Percentiles rank a stretch among this genome's conserved stretches.
Evolutionary conservation across 2,888 invertebrate genomes (phyloP).

Genomic region (Emesis russula): DNA sequence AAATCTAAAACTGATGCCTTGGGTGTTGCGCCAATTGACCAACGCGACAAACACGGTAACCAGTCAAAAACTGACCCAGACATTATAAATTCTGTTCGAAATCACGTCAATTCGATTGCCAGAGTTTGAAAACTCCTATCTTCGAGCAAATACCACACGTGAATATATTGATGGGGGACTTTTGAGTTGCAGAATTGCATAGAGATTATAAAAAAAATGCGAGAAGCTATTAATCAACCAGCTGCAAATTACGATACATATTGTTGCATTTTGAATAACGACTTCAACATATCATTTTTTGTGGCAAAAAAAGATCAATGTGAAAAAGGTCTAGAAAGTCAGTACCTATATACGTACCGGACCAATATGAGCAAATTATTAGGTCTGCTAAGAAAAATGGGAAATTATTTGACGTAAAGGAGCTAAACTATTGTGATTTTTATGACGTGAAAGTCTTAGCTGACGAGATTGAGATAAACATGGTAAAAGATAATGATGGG

Average conservation of each 20-base stretch:
- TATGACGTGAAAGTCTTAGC: conserved; percentile 26
- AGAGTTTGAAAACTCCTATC: neutral
- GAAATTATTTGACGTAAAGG: conserved; percentile 14
- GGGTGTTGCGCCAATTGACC: conserved; percentile 47
- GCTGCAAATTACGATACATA: conserved; percentile 8
- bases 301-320: too few relatives aligned
- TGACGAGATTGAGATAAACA: conserved; percentile 21
- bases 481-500: conserved; percentile 21
- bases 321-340: conserved; percentile 6
- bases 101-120: conserved; percentile 10
- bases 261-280: neutral
- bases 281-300: neutral
- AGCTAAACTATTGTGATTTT: conserved; percentile 29
- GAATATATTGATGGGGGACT: conserved; percentile 24
- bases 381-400: conserved; percentile 28
- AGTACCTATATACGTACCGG: neutral
- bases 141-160: conserved; percentile 6
- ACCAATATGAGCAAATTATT: conserved; percentile 21
- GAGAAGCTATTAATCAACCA: neutral
- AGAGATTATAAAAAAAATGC: conserved; percentile 22
- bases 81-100: conserved; percentile 11
- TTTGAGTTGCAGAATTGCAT: neutral
- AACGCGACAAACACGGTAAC: conserved; percentile 52
- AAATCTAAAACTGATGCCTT: conserved; percentile 10
- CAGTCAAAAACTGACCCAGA: conserved; percentile 33